Evolutionary conservation across 2,888 invertebrate genomes (phyloP).

Genomic region (Drosophila robusta): DNA sequence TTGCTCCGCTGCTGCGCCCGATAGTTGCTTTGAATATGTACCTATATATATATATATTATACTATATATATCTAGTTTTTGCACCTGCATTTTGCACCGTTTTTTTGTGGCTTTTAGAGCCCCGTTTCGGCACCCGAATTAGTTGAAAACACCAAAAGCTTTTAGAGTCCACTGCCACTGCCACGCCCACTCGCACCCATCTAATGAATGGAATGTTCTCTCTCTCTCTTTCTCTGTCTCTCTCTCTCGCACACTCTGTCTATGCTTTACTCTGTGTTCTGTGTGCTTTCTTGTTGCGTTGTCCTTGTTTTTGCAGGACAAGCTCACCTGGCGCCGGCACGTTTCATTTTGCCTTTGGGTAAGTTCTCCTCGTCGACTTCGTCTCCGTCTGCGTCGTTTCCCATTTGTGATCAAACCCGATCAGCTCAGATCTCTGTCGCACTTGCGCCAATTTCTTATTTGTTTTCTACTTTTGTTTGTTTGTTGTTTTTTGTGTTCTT

Average conservation of each 20-base stretch:
- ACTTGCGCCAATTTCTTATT: slow-evolving; percentile 31
- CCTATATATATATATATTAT: too few relatives aligned
- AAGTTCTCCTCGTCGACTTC: slow-evolving; percentile 57
- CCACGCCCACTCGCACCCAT: slow-evolving; percentile 21
- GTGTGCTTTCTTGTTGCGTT: slow-evolving; percentile 43
- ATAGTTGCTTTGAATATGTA: slow-evolving; percentile 37
- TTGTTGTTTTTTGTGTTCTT: slow-evolving; percentile 48
- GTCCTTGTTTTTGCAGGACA: slow-evolving; percentile 67
- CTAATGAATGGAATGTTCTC: slow-evolving; percentile 55
- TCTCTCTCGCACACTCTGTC: background rate
- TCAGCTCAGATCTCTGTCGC: slow-evolving; percentile 1
- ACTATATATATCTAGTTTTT: slow-evolving; percentile 3
- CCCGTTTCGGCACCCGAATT: slow-evolving; percentile 48
- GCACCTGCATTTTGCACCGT: slow-evolving; percentile 41
- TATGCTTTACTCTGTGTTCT: slow-evolving; percentile 59
- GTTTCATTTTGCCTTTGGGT: slow-evolving; percentile 82
- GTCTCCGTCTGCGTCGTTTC: slow-evolving; percentile 2
- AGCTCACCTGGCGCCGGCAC: slow-evolving; percentile 65
- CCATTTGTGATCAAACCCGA: background rate
- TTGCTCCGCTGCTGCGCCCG: slow-evolving; percentile 32
- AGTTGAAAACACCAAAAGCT: slow-evolving; percentile 62
- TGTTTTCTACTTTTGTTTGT: slow-evolving; percentile 27
- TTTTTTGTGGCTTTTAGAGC: slow-evolving; percentile 39
- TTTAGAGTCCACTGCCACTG: slow-evolving; percentile 53
- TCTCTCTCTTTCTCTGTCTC: slow-evolving; percentile 25